Conservation (phyloP, 2,797 vertebrate genomes). For the Sebastolobus alascanus region DNA sequence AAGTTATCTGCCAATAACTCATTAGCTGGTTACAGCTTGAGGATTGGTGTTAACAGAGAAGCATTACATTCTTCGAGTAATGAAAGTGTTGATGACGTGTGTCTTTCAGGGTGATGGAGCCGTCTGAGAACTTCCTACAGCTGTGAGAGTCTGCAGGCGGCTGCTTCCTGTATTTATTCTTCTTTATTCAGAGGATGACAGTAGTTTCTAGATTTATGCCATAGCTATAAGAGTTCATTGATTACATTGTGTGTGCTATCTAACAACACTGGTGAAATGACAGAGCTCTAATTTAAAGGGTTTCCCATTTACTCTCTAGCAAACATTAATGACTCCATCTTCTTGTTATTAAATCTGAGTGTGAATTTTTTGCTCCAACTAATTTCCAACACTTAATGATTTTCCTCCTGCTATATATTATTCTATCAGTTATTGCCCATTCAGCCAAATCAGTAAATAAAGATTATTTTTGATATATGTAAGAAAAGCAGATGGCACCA, state of each 20-base stretch:
- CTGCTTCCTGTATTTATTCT: conserved; percentile 36
- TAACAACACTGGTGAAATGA: conserved; percentile 52
- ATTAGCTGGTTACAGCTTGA: not conserved
- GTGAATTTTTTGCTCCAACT: not conserved
- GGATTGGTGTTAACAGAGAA: not conserved
- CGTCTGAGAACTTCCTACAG: conserved; percentile 41
- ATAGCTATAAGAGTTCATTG: conserved; percentile 33
- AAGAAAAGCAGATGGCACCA: not conserved
- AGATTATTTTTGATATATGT: conserved; percentile 3
- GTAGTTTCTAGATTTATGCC: not conserved
- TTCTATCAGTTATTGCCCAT: not conserved
- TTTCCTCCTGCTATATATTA: not conserved
- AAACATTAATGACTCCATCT: not conserved
- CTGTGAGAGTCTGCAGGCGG: not conserved
- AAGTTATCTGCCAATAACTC: not conserved
- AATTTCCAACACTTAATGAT: not conserved
- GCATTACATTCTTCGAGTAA: not conserved
- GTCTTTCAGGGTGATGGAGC: conserved; percentile 72
- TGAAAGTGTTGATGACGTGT: conserved; percentile 40
- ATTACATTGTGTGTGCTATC: conserved; percentile 27
- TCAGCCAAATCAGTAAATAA: not conserved
- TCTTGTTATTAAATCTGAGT: not conserved
- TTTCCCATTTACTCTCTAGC: conserved; percentile 1
- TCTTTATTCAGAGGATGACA: not conserved
- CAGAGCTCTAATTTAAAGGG: conserved; percentile 22